These are phyloP conservation scores for Acheta domesticus DNA, from an alignment of 2,888 invertebrate species.

Conservation along the genomic window DNA sequence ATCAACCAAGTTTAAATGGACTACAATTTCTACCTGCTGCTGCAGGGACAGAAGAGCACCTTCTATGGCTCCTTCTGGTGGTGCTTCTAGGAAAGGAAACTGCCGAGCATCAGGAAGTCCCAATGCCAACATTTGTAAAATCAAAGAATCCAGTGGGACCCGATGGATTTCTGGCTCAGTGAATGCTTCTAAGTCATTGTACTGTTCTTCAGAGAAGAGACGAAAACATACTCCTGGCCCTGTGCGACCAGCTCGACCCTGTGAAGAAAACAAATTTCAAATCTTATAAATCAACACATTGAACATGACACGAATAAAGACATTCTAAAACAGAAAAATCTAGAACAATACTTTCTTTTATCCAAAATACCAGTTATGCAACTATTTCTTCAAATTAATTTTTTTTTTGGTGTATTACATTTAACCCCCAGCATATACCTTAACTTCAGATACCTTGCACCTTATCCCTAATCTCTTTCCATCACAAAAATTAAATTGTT, in stretches of 20 bases:
- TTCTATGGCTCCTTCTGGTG: slow-evolving; percentile 77
- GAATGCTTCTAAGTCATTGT: slow-evolving; percentile 72
- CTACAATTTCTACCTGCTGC: slow-evolving; percentile 63
- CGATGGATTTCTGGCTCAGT: slow-evolving; percentile 91
- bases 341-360: too few species aligned
- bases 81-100: slow-evolving; percentile 96
- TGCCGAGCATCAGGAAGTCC: slow-evolving; percentile 85
- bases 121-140: slow-evolving; percentile 90
- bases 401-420: too few species aligned
- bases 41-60: slow-evolving; percentile 81
- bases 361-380: too few species aligned
- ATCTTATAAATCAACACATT: too few species aligned
- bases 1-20: not conserved
- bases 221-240: slow-evolving; percentile 95
- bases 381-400: too few species aligned
- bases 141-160: slow-evolving; percentile 87
- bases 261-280: not conserved
- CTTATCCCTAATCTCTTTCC: too few species aligned
- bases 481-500: too few species aligned
- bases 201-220: slow-evolving; percentile 80
- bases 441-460: too few species aligned
- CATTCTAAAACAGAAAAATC: too few species aligned
- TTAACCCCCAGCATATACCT: too few species aligned
- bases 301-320: too few species aligned
- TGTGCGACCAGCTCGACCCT: slow-evolving; percentile 40